Base-by-base conservation (phyloP, 2,888 invertebrate species). In the Pollenia griseotomentosa region DNA sequence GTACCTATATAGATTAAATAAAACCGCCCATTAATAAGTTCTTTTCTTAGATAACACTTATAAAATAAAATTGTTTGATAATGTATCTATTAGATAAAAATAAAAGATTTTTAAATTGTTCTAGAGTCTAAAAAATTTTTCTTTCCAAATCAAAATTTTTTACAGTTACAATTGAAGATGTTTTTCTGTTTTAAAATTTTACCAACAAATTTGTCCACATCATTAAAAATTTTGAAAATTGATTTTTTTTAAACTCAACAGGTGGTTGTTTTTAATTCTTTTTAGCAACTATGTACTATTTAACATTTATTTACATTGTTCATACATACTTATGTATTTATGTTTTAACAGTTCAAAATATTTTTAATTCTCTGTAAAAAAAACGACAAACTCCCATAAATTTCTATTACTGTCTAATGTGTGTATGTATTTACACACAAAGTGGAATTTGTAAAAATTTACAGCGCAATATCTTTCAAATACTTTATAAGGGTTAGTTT, bases 391-490 rank as follows among this genome's bases (percentile, higher is more conserved):
- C 23, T 57, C 12, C 55, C 23, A 55, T 23, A 23, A 23, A 12
- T 53, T 9, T 9, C 16, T 53, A 53, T 16, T 1, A 16, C n/a
- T 53, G 9, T 53, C 7, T 53, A 55, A 55, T 55, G 55, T 55
- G 10, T 55, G 4, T 14, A 33, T 33, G 33, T 33, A 33, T 33
- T 33, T 10, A 10, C 55, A 55, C 9, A 57, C 19, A 57, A n/a
- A 16, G 10, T 19, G 14, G 23, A 40, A 33, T 14, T 33, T 33
- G 12, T 11, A 42, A 11, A 68, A 59, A 71, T 14, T 63, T 63
- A 63, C 19, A 63, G 73, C 73, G 46, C 42, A 81, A 70, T 33
- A 53, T 51, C 48, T 40, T 80, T 2, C 4, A 9, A n/a, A 75
- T 2, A 7, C 44, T 65, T 51, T 63, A 48, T 55, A 48, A 55